phyloP scores from a whole-genome alignment of 2,797 vertebrate species.

The Lemur catta region DNA sequence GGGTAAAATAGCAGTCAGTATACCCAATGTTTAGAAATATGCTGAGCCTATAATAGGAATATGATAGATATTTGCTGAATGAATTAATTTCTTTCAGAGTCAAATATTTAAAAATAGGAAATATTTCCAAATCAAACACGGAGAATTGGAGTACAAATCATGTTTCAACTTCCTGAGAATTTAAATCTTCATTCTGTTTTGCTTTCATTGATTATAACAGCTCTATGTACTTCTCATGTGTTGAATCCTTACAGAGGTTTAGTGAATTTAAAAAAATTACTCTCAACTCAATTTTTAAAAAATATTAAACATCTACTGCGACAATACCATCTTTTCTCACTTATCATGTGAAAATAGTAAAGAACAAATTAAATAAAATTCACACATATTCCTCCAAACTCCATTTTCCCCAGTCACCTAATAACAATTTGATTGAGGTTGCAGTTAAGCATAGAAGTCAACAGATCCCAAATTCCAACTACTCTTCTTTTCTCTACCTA shows the following conservation, averaged over 20 bases:
- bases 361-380: constrained; percentile 38
- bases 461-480: not conserved
- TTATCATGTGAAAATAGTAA: constrained; percentile 29
- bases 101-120: constrained; percentile 27
- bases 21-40: not conserved
- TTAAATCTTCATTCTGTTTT: constrained; percentile 35
- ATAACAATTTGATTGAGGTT: not conserved
- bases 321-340: constrained; percentile 32
- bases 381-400: not conserved
- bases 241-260: not conserved
- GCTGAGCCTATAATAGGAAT: not conserved
- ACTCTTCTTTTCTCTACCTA: not conserved
- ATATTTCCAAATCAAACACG: constrained; percentile 14
- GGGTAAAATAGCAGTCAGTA: not conserved
- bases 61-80: not conserved
- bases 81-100: not conserved
- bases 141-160: not conserved
- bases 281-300: not conserved
- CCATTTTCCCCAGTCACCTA: not conserved
- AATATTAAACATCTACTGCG: not conserved
- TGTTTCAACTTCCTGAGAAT: constrained; percentile 4
- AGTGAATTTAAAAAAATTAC: constrained; percentile 24
- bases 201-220: not conserved
- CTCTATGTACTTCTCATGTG: not conserved
- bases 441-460: not conserved